A percentile compares a stretch with the other conserved stretches of the same genome.
phyloP scores from a whole-genome alignment of 2,888 invertebrate species.

The Tetanocera ferruginea region DNA sequence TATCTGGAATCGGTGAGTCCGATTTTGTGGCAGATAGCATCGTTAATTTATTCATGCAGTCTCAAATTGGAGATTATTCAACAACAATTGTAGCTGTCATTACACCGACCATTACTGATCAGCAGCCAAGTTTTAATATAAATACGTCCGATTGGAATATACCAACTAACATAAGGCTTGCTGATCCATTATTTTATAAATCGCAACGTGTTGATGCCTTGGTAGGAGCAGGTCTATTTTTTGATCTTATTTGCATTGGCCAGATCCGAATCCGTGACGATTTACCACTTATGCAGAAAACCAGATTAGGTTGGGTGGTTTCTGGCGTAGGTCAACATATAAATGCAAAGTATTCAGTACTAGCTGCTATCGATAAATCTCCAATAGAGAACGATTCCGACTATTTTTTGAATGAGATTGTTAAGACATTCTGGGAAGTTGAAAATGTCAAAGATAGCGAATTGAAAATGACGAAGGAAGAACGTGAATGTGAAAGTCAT shows the following conservation, averaged over 20 bases:
- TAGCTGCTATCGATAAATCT: not conserved
- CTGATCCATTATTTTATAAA: conserved; percentile 47
- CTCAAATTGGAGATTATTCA: not conserved
- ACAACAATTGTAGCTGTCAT: conserved; percentile 42
- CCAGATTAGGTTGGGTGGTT: conserved; percentile 47
- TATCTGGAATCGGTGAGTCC: conserved; percentile 41
- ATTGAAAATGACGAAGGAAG: conserved; percentile 11
- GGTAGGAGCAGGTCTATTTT: conserved; percentile 49
- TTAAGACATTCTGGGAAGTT: conserved; percentile 43
- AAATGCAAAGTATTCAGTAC: not conserved
- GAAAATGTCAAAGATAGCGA: conserved; percentile 28
- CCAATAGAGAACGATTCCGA: not conserved
- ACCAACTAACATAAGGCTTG: conserved; percentile 44
- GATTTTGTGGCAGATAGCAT: conserved; percentile 26
- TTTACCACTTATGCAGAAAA: conserved; percentile 47
- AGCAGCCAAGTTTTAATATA: conserved; percentile 45
- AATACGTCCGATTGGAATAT: conserved; percentile 40
- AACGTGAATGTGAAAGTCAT: conserved; percentile 34
- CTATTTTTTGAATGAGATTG: conserved; percentile 12
- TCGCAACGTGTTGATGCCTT: conserved; percentile 43
- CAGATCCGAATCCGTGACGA: conserved; percentile 42
- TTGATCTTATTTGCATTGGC: conserved; percentile 47
- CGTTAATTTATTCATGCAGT: conserved; percentile 22
- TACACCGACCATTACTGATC: conserved; percentile 45
- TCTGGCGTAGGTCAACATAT: conserved; percentile 37